Base-by-base conservation (phyloP, 2,113 vertebrate genomes). In the Alouatta palliata region DNA sequence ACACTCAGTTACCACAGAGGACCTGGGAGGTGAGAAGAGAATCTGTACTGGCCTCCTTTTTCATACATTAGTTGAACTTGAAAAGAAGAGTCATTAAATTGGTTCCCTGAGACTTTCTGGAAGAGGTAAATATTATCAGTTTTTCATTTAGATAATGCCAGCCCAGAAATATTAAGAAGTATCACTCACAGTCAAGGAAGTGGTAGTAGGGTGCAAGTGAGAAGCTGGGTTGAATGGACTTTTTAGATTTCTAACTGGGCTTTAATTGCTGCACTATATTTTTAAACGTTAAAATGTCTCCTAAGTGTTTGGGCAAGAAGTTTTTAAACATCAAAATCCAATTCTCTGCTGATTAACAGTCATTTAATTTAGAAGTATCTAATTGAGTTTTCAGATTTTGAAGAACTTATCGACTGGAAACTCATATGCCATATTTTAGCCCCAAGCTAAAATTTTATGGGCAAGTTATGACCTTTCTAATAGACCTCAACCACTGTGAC, bases 321-420 rank as follows among this genome's bases (percentile, higher is more conserved):
- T 93, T 89, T 96, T 73, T 90, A 96, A 86, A n/a, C 49, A 90
- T 94, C 94, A 95, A 94, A 94, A 97, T 95, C 56, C 52, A 96
- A 93, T 95, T 91, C 27, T 95, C 80, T 96, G 85, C 94, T 90
- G 94, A 92, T 97, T 97, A 93, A 61, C 52, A 81, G 17, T 61
- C 96, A 71, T 96, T 87, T 43, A 40, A 73, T 85, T 97, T 97
- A 89, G 86, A 81, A 96, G 91, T 47, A 94, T 32, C 30, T 35
- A 93, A 97, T 56, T 27, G 6, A 1, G 3, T 5, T 85, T 94
- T 93, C 0, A 30, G 3, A 87, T 87, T 96, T 84, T 27, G 87
- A 98, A 91, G 80, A 71, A 52, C 14, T 94, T 77, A 68, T 58
- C 16, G 61, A 47, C 64, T 94, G 66, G 96, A 71, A 98, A 94